Base-by-base conservation (phyloP, 2,797 vertebrate species). In the Esox lucius region DNA sequence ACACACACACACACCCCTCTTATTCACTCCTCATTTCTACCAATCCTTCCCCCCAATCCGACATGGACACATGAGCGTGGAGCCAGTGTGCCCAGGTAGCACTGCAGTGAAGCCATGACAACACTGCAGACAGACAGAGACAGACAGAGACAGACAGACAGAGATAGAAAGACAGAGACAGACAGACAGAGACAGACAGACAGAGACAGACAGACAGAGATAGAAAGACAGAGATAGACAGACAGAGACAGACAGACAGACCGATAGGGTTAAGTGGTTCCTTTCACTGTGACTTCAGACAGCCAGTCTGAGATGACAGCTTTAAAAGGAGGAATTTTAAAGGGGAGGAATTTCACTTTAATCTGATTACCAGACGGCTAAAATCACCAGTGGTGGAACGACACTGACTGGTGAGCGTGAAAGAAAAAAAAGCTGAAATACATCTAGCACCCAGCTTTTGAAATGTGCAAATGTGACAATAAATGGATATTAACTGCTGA, bases 291-390 rank as follows among this genome's bases (percentile, higher is more conserved):
- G 74, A 70, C 74, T 68, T 19, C 74, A 78, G 22, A 82, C 84
- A 82, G 83, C 80, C 81, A 76, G 70, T n/a, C 76, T 76, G 77
- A 88, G 86, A 88, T 83, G 81, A 87, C 84, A 84, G 80, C 76
- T 88, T 89, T 83, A 87, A 86, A 86, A 86, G 78, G 78, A 73
- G 76, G 84, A 82, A 86, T 79, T 83, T 89, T 89, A 90, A 84
- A 87, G 81, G 79, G 89, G 73, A 78, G 80, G 79, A 85, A 74
- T 73, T 77, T 84, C 75, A 62, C 86, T 88, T 80, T 78, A 83
- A 88, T 91, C 84, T 88, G 86, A 91, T 92, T 80, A 87, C 75
- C 77, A 66, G 81, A 85, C 78, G 67, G 79, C 81, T 82, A 77
- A 78, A 85, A 89, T 85, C 84, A 87, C 77, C 80, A 75, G 81